Percentiles rank a stretch among this genome's conserved stretches.
Conservation (phyloP, 2,888 invertebrate genomes). For the Hartigia nigra region DNA sequence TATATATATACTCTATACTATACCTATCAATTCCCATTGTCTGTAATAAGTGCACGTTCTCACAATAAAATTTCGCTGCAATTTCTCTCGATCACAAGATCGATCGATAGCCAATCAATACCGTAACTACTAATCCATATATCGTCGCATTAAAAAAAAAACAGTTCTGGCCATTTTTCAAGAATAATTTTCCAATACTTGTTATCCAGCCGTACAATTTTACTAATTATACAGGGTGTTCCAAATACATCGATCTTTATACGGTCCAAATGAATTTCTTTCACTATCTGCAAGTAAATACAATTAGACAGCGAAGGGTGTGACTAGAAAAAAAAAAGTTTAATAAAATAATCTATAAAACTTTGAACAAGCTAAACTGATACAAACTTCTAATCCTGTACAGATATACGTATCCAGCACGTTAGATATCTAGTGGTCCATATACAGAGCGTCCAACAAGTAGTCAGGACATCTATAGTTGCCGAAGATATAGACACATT, state of each 20-base stretch:
- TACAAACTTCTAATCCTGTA: not conserved
- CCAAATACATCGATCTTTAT: too few relatives aligned
- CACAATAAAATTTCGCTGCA: not conserved
- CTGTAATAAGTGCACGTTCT: not conserved
- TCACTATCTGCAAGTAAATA: not conserved
- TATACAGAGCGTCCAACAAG: not conserved
- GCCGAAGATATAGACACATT: not conserved
- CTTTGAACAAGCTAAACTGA: too few relatives aligned
- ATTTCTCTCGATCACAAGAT: not conserved
- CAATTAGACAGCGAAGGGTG: too few relatives aligned
- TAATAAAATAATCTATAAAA: too few relatives aligned
- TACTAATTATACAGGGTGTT: not conserved
- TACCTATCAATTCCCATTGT: not conserved
- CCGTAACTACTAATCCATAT: not conserved
- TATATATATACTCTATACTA: too few relatives aligned
- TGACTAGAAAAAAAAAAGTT: too few relatives aligned
- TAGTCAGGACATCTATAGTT: not conserved
- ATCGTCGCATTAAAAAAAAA: too few relatives aligned
- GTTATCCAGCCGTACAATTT: too few relatives aligned
- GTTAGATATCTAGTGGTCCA: not conserved
- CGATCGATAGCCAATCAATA: not conserved
- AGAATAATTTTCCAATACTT: not conserved
- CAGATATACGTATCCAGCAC: not conserved
- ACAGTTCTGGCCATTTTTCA: too few relatives aligned
- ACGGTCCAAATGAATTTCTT: not conserved